Evolutionary conservation across 2,113 vertebrate species (phyloP).

Genomic region (Callopanchax toddi): DNA sequence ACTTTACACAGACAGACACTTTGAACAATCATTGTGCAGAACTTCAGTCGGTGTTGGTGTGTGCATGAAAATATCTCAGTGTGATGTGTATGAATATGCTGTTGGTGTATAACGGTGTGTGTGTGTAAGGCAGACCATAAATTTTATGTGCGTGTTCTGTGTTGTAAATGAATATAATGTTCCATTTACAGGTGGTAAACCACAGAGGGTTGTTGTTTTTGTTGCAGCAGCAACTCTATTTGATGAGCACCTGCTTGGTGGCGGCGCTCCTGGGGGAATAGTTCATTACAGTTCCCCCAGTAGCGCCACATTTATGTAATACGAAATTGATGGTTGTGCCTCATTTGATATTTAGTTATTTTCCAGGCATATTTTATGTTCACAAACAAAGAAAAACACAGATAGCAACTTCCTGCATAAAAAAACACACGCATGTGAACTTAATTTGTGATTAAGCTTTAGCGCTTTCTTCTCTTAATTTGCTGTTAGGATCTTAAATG

Average conservation of each 20-base stretch:
- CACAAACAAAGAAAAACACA: background rate
- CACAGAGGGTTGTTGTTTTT: background rate
- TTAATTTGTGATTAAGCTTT: background rate
- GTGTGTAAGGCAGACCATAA: background rate
- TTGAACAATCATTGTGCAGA: too few relatives aligned
- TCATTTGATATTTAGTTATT: conserved; percentile 1
- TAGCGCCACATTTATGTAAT: conserved; percentile 4
- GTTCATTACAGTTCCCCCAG: conserved; percentile 2
- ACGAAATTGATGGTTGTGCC: background rate
- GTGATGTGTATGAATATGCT: background rate
- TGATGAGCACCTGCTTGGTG: conserved; percentile 6
- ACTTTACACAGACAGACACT: too few relatives aligned
- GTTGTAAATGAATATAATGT: conserved; percentile 13
- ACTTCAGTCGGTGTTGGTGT: background rate
- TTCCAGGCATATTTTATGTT: background rate
- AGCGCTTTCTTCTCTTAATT: conserved; percentile 14
- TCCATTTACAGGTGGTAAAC: conserved; percentile 5
- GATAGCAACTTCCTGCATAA: too few relatives aligned
- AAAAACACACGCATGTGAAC: too few relatives aligned
- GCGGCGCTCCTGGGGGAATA: background rate
- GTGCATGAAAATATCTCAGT: background rate
- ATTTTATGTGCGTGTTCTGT: background rate
- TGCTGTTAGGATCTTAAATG: conserved; percentile 25
- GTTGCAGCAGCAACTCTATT: conserved; percentile 1
- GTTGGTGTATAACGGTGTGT: background rate